These are phyloP conservation scores for Wasmannia auropunctata DNA, from an alignment of 1,140 invertebrate species.

Conservation along the genomic window DNA sequence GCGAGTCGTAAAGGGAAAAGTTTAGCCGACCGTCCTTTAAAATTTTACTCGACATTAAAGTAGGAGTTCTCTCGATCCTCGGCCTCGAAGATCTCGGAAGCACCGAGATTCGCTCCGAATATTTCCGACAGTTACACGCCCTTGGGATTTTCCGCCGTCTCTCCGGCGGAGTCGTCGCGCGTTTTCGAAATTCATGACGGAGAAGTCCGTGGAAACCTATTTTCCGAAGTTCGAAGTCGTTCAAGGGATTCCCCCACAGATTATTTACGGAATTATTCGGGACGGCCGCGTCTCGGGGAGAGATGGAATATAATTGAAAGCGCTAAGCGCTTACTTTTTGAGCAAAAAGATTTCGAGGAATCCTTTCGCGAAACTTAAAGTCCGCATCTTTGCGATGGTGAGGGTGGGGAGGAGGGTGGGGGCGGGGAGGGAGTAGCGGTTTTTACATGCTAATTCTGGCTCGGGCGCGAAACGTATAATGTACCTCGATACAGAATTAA, in stretches of 20 bases:
- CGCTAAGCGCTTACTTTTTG: neutral
- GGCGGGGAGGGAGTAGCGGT: too few species aligned
- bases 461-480: slow-evolving; percentile 12
- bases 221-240: slow-evolving; percentile 23
- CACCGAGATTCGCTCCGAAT: slow-evolving; percentile 36
- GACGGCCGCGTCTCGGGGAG: neutral
- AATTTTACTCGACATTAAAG: neutral
- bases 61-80: neutral
- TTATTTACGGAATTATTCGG: neutral
- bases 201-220: slow-evolving; percentile 27
- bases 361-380: neutral
- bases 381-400: neutral
- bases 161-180: slow-evolving; percentile 16
- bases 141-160: slow-evolving; percentile 37
- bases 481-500: slow-evolving; percentile 29
- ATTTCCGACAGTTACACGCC: slow-evolving; percentile 32
- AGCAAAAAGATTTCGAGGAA: neutral
- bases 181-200: slow-evolving; percentile 52
- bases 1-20: neutral
- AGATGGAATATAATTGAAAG: neutral
- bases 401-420: too few species aligned
- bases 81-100: neutral
- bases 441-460: neutral
- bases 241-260: neutral
- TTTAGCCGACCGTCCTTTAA: neutral